Evolutionary conservation across 2,113 vertebrate genomes (phyloP), one percentile per base, ranked within the genome.

Genomic region (Eulemur macaco): DNA sequence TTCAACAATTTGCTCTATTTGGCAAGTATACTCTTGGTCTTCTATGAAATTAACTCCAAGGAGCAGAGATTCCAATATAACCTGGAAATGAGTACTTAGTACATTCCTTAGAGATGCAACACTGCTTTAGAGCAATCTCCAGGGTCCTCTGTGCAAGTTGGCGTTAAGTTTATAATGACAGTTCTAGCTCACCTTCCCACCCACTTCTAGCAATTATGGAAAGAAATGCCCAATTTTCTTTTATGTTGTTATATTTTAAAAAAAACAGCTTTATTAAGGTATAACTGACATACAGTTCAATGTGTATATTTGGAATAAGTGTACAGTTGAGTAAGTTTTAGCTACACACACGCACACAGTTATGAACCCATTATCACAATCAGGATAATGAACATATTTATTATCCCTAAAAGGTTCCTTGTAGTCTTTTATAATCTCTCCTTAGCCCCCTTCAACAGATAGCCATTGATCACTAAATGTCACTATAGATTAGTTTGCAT

Each of bases 41-140:
- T 77, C n/a, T 93, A 58, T 69, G 39, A 88, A 95, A 95, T 20
- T 88, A 88, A 50, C 47, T 74, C 47, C 21, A 50, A 66, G 77
- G 31, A 73, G 21, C 88, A 47, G 73, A 80, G 31, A 71, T 82
- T 82, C 13, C 21, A 47, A 60, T 78, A 60, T 80, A 86, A 81
- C 21, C 54, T 64, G 54, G 29, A 81, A 86, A 45, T 47, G 71
- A 82, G 14, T 69, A 78, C 39, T 90, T 78, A n/a, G 42, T n/a
- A 21, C 17, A 58, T 54, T 86, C 54, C 25, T 86, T 86, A 86
- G 27, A 52, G 56, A 92, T 87, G n/a, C 34, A 87, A 37, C 27
- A 42, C 56, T 54, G 42, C 25, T 68, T 90, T 82, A 77, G 39
- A 84, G 58, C 23, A 84, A 76, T 42, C 37, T 63, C 21, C 15